A percentile compares a stretch with the other conserved stretches of the same genome.
These are phyloP conservation scores for Steatornis caripensis DNA, from an alignment of 2,113 vertebrate species.

Conservation along the genomic window DNA sequence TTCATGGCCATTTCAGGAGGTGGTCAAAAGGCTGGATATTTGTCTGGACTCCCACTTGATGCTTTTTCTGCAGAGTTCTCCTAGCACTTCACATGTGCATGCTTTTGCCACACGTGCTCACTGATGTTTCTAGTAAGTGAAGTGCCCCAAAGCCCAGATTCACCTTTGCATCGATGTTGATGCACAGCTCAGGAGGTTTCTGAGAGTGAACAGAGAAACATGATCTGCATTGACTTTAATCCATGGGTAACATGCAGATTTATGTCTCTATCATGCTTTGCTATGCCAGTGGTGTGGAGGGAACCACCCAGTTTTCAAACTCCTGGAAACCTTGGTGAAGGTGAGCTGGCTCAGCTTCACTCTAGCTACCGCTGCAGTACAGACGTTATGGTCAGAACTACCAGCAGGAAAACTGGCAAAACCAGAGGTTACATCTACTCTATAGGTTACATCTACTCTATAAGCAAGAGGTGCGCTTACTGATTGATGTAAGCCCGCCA, in stretches of 20 bases:
- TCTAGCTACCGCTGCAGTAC: neutral
- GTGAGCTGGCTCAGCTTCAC: neutral
- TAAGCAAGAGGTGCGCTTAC: neutral
- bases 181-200: neutral
- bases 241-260: neutral
- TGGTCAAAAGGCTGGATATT: neutral
- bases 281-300: neutral
- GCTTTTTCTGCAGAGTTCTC: neutral
- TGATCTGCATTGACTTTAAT: neutral
- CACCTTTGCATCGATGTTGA: neutral
- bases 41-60: neutral
- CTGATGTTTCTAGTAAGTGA: fast-evolving
- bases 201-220: neutral
- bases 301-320: neutral
- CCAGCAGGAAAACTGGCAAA: neutral
- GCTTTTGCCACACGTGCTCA: neutral
- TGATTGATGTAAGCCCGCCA: neutral
- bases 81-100: neutral
- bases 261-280: neutral
- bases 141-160: neutral
- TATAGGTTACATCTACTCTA: neutral
- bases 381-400: neutral
- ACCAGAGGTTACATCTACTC: neutral
- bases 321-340: neutral
- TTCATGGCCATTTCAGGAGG: neutral